phyloP scores from a whole-genome alignment of 2,113 vertebrate species.

The Muscicapa adusta region DNA sequence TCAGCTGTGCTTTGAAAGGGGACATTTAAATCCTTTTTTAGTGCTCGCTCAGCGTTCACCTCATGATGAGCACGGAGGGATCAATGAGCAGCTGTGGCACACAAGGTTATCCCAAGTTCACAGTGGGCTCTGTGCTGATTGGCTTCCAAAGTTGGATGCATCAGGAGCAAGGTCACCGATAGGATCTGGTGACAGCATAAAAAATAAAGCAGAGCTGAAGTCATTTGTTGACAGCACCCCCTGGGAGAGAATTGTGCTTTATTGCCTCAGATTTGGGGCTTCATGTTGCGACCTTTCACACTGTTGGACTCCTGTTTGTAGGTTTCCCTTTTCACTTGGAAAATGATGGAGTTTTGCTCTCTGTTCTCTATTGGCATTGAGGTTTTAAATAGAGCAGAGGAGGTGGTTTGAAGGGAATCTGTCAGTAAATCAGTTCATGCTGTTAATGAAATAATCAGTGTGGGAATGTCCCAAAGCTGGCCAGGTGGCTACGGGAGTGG shows the following conservation, averaged over 20 bases:
- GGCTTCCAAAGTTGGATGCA: background rate
- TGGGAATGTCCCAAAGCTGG: background rate
- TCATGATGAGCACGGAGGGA: background rate
- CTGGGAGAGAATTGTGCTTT: background rate
- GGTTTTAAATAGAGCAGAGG: background rate
- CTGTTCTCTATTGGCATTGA: background rate
- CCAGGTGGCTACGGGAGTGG: accelerated
- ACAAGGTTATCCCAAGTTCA: slow-evolving; percentile 36
- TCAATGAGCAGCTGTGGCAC: slow-evolving; percentile 20
- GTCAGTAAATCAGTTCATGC: background rate
- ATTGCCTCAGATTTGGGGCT: background rate
- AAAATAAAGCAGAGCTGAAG: slow-evolving; percentile 8
- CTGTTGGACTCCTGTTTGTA: background rate
- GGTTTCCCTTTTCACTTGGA: background rate
- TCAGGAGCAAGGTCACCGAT: background rate
- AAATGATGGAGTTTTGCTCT: background rate
- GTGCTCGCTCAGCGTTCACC: background rate
- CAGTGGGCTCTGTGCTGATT: background rate
- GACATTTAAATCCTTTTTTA: background rate
- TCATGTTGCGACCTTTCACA: background rate
- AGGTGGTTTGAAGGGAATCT: background rate
- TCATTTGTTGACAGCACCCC: background rate
- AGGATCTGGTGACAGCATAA: slow-evolving; percentile 9
- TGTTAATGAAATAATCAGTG: background rate
- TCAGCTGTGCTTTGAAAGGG: background rate